Evolutionary conservation across 2,113 vertebrate species (phyloP), one percentile per base, ranked within the genome.

Genomic region (Aleadryas rufinucha): DNA sequence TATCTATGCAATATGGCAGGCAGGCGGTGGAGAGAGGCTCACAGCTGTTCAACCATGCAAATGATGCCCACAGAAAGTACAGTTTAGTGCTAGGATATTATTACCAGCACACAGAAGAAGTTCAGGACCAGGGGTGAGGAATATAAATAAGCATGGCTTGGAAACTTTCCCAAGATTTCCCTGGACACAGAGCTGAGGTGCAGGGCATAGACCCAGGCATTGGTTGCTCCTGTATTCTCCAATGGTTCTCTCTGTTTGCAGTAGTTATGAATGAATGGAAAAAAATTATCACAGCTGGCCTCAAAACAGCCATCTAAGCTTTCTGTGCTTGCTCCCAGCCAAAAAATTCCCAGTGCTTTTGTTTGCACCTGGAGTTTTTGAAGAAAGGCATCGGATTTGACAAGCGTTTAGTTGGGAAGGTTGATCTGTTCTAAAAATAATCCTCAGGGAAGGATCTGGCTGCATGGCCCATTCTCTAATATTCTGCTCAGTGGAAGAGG

Each of bases 41-140:
- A 93, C 83, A 97, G 94, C 96, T 98, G 96, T 94, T 98, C 97
- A 96, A 95, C 97, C 97, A 98, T 98, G 96, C 96, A 98, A 98
- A 98, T 85, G 94, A 96, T 93, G 94, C 70, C 70, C 93, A 49
- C 95, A 87, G 91, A 97, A 97, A 98, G 97, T 94, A 96, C 91
- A 84, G 74, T 89, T 96, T 84, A 96, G 95, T 81, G 68, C 94
- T 66, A 89, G 95, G 96, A 95, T 97, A 76, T 96, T 94, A 96
- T 95, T 93, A 96, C 90, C 84, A 94, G 76, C 82, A 84, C 82
- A 75, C 63, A 74, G 71, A 8, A 44, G 63, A 94, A 93, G 90
- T 96, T 97, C 90, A 90, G 70, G 86, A 78, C 84, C 84, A 53
- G 39, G 65, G 92, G 89, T 87, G 78, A 79, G 49, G 86, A 81